Evolutionary conservation across 1,140 invertebrate species (phyloP).

Genomic region (Drosophila kepulauana): DNA sequence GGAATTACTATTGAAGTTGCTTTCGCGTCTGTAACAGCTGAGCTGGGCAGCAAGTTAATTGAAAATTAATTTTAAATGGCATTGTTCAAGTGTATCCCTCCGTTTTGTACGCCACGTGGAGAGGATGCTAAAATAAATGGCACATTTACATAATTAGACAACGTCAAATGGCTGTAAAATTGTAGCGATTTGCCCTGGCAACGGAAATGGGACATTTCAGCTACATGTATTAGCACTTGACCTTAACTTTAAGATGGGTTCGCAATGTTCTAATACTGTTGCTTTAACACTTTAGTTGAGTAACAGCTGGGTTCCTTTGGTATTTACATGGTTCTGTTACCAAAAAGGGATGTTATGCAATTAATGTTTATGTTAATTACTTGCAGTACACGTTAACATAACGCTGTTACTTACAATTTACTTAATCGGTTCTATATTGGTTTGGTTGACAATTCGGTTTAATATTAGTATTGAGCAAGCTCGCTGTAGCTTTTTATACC

Average conservation of each 20-base stretch:
- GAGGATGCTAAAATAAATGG: constrained; percentile 52
- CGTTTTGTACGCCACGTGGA: constrained; percentile 14
- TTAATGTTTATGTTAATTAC: no score
- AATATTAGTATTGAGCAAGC: no score
- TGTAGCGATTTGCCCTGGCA: constrained; percentile 52
- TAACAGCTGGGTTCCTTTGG: background rate
- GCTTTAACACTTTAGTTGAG: background rate
- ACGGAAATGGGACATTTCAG: constrained; percentile 31
- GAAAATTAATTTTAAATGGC: constrained; percentile 81
- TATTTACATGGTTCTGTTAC: no score
- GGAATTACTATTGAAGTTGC: constrained; percentile 31
- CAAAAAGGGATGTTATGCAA: no score
- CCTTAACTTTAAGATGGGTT: background rate
- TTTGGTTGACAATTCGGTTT: no score
- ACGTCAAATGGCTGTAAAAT: constrained; percentile 61
- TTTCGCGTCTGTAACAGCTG: background rate
- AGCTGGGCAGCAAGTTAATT: constrained; percentile 66
- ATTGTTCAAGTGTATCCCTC: constrained; percentile 65
- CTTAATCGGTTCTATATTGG: no score
- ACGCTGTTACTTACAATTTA: no score
- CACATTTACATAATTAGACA: constrained; percentile 74
- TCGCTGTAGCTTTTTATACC: no score
- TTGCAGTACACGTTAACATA: no score
- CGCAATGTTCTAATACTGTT: background rate
- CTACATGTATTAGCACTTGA: constrained; percentile 15